Percentiles rank a stretch among this genome's conserved stretches.
Conservation (phyloP, 2,888 invertebrate species). For the Lampropteryx suffumata region DNA sequence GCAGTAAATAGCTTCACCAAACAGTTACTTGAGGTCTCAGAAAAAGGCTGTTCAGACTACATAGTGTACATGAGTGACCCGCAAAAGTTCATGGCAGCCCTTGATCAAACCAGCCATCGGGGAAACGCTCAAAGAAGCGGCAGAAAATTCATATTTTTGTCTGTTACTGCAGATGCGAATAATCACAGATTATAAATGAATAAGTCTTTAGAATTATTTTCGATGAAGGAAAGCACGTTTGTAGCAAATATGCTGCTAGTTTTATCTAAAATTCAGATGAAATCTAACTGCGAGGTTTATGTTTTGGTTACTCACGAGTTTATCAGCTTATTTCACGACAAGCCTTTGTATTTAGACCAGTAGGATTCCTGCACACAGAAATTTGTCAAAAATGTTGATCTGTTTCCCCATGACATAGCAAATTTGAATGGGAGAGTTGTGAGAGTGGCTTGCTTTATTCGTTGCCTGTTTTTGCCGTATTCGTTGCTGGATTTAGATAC, state of each 20-base stretch:
- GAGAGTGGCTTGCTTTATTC: constrained; percentile 81
- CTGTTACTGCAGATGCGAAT: constrained; percentile 39
- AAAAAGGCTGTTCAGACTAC: constrained; percentile 76
- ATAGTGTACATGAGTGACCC: constrained; percentile 64
- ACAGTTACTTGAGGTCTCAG: constrained; percentile 57
- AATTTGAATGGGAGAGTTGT: constrained; percentile 73
- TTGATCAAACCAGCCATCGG: constrained; percentile 62
- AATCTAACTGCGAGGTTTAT: constrained; percentile 45
- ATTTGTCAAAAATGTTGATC: constrained; percentile 54
- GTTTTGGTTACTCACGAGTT: constrained; percentile 71
- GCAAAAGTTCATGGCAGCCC: constrained; percentile 56
- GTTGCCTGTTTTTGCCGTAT: constrained; percentile 85
- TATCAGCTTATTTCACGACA: constrained; percentile 52
- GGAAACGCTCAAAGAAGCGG: constrained; percentile 69
- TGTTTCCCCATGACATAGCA: constrained; percentile 75
- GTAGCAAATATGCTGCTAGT: constrained; percentile 63
- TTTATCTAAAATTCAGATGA: constrained; percentile 35
- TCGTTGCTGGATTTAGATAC: constrained; percentile 70
- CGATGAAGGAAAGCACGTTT: constrained; percentile 55
- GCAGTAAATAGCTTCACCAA: constrained; percentile 40
- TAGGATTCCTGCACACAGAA: constrained; percentile 64
- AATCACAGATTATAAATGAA: constrained; percentile 27
- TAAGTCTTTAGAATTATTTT: constrained; percentile 47
- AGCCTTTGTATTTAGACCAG: constrained; percentile 58
- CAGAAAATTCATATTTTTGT: constrained; percentile 69